Evolutionary conservation across 1,140 invertebrate species (phyloP).

Genomic region (Leptopilina clavipes): DNA sequence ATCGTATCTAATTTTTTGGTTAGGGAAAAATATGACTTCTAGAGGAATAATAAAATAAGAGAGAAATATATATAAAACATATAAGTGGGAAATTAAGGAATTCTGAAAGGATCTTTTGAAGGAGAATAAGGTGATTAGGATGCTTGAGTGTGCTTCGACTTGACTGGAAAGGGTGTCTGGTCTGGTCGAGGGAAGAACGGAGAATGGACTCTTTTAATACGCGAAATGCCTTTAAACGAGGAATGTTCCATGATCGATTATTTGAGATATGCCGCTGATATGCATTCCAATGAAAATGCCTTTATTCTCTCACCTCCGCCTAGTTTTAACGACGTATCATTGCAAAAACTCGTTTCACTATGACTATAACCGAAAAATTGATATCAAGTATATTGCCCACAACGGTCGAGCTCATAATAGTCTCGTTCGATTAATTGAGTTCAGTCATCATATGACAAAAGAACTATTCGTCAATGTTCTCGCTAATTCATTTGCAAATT

Average conservation of each 20-base stretch:
- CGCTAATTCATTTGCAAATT: conserved; percentile 7
- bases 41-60: too few relatives aligned
- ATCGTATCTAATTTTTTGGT: too few relatives aligned
- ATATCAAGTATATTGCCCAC: conserved; percentile 4
- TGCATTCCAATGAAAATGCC: conserved; percentile 44
- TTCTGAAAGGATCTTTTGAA: conserved; percentile 11
- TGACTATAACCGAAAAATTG: conserved; percentile 12
- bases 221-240: conserved; percentile 54
- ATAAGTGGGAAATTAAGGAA: conserved; percentile 1
- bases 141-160: conserved; percentile 49
- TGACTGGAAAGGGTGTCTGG: conserved; percentile 24
- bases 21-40: too few relatives aligned
- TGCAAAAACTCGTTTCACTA: not conserved
- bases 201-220: conserved; percentile 50
- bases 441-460: not conserved
- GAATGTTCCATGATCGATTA: conserved; percentile 54
- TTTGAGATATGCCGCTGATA: conserved; percentile 54
- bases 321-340: conserved; percentile 25
- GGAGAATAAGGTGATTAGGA: conserved; percentile 58
- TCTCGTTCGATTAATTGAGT: conserved; percentile 11
- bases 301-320: not conserved
- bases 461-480: not conserved
- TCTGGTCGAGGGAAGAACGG: conserved; percentile 13
- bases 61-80: not conserved
- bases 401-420: not conserved